phyloP scores from a whole-genome alignment of 64 coral and sea anemone genomes.

The Orbicella faveolata region DNA sequence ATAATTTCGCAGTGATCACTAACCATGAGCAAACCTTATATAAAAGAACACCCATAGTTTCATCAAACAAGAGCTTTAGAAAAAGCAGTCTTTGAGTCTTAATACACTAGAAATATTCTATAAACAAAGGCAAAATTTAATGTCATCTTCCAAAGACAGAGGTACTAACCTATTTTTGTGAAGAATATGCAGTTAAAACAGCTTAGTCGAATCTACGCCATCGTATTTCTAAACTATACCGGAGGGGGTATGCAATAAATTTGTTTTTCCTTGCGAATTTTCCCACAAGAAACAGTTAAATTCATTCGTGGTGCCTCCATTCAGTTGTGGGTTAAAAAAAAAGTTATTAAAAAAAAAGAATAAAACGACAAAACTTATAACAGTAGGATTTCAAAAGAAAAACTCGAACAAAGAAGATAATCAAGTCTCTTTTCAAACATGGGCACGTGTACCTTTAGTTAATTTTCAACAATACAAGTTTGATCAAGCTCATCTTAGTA shows the following conservation, averaged over 20 bases:
- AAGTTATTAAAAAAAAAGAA: neutral
- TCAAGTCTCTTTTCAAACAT: slow-evolving; percentile 20
- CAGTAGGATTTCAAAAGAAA: slow-evolving; percentile 34
- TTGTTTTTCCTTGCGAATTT: neutral
- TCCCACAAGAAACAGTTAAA: neutral
- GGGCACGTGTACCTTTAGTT: slow-evolving; percentile 34
- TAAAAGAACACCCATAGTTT: too few relatives aligned
- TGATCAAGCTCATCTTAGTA: slow-evolving; percentile 27
- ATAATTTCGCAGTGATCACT: neutral
- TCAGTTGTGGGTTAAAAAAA: neutral
- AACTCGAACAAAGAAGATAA: slow-evolving; percentile 15
- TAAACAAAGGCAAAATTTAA: too few relatives aligned
- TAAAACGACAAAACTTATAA: neutral
- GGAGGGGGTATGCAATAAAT: neutral
- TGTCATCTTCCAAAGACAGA: too few relatives aligned
- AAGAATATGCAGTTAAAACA: too few relatives aligned
- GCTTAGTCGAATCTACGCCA: too few relatives aligned
- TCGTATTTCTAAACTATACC: too few relatives aligned
- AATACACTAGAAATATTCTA: too few relatives aligned
- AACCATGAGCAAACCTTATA: too few relatives aligned
- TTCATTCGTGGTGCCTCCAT: neutral
- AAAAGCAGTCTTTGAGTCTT: too few relatives aligned
- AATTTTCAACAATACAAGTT: slow-evolving; percentile 40
- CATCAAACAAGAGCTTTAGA: too few relatives aligned
- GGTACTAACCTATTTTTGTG: too few relatives aligned